Conservation (phyloP, 2,888 invertebrate genomes). For the Artemia sp. region DNA sequence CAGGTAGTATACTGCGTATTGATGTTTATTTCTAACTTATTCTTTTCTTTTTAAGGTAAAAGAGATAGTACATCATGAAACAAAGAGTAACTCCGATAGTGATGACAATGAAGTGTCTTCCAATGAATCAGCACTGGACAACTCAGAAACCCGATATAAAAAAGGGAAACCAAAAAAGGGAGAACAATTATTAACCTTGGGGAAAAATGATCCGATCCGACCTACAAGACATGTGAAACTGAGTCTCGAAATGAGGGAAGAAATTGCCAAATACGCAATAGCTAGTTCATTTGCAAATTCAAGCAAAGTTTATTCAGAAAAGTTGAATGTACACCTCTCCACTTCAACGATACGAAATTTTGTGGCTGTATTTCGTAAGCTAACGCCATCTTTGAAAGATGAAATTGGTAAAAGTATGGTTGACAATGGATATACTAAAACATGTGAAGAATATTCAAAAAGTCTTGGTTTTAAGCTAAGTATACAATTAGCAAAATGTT, state of each 20-base stretch:
- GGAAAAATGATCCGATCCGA: not conserved
- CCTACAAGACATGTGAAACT: not conserved
- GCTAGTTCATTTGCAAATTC: not conserved
- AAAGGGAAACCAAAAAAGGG: too few species aligned
- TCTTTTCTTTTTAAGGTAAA: too few species aligned
- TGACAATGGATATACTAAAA: not conserved
- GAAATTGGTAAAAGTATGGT: not conserved
- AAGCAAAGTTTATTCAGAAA: not conserved
- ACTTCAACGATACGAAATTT: not conserved
- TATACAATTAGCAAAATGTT: not conserved
- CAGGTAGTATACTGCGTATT: too few species aligned
- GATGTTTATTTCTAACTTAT: too few species aligned
- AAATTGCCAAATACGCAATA: slow-evolving; percentile 1
- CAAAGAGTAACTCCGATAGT: too few species aligned
- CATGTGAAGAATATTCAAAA: not conserved
- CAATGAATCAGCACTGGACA: too few species aligned
- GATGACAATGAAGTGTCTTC: too few species aligned
- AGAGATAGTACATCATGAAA: too few species aligned
- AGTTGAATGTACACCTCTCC: not conserved
- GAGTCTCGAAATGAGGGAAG: not conserved
- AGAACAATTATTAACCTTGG: too few species aligned
- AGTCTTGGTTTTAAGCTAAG: not conserved
- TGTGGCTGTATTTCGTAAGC: not conserved
- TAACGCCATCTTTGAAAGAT: not conserved
- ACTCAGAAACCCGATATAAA: too few species aligned